phyloP scores from a whole-genome alignment of 2,888 invertebrate species.

The Torymus auratus region DNA sequence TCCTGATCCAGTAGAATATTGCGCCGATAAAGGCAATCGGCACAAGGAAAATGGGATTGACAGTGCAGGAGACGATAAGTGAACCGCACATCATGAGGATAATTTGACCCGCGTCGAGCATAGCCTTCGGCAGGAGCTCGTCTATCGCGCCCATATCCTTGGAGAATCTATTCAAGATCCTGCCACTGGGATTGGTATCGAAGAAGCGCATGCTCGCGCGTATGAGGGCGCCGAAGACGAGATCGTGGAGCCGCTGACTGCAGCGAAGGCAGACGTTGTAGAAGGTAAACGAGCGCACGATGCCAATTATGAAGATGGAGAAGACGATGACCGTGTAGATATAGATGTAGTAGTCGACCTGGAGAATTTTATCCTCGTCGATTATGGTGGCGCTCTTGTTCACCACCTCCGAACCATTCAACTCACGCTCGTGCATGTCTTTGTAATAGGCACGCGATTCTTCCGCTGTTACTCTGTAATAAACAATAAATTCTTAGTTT shows the following conservation, averaged over 20 bases:
- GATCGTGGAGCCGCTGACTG: constrained; percentile 79
- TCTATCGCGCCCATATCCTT: constrained; percentile 90
- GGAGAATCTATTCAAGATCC: constrained; percentile 89
- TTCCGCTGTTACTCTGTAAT: constrained; percentile 45
- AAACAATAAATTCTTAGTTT: no score
- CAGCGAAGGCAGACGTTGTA: constrained; percentile 78
- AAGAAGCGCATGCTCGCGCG: constrained; percentile 84
- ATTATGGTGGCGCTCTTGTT: constrained; percentile 19
- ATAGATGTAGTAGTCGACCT: constrained; percentile 77
- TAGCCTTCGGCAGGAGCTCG: constrained; percentile 83
- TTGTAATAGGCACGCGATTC: constrained; percentile 48
- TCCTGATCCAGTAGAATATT: constrained; percentile 81
- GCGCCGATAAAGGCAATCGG: constrained; percentile 80
- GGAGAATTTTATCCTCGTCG: constrained; percentile 34
- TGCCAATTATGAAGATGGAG: constrained; percentile 71
- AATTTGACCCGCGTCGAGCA: constrained; percentile 80
- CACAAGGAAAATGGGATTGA: constrained; percentile 81
- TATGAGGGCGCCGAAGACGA: constrained; percentile 79
- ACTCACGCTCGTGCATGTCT: constrained; percentile 6
- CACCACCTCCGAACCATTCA: not conserved
- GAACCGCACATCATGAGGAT: constrained; percentile 79
- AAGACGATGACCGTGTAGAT: constrained; percentile 81
- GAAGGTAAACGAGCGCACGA: constrained; percentile 77
- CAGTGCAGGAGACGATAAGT: constrained; percentile 81
- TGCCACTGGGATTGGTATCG: constrained; percentile 88